Percentiles rank a stretch among this genome's conserved stretches.
Evolutionary conservation across 2,113 vertebrate species (phyloP).

Genomic region (Percopsis transmontana): DNA sequence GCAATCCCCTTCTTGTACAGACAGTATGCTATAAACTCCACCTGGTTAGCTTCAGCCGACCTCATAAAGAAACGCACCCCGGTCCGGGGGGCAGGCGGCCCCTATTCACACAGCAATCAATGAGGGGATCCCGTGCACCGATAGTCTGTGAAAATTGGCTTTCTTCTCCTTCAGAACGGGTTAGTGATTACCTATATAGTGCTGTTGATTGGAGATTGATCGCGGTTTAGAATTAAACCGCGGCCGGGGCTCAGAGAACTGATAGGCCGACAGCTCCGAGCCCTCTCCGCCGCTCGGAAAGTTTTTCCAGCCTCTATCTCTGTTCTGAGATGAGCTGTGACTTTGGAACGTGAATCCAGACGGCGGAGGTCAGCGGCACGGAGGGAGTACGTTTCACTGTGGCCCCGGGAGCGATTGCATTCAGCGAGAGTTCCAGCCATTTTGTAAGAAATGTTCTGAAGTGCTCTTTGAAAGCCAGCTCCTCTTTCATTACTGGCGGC

Average conservation of each 20-base stretch:
- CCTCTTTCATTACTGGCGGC: conserved; percentile 57
- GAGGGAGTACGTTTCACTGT: conserved; percentile 46
- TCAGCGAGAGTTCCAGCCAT: conserved; percentile 40
- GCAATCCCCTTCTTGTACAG: too few species aligned
- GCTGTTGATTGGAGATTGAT: conserved; percentile 75
- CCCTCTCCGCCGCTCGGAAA: neutral
- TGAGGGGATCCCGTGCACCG: conserved; percentile 56
- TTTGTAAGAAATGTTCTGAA: conserved; percentile 54
- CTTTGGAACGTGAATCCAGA: conserved; percentile 37
- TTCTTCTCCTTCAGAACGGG: conserved; percentile 62
- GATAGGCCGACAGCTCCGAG: conserved; percentile 20
- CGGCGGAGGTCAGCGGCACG: conserved; percentile 39
- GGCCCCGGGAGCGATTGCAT: conserved; percentile 54
- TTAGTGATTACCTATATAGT: conserved; percentile 65
- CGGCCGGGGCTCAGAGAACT: conserved; percentile 24
- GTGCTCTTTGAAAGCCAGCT: conserved; percentile 57
- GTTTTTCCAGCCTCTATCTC: conserved; percentile 4
- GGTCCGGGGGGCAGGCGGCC: conserved; percentile 20
- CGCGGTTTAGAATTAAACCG: conserved; percentile 63
- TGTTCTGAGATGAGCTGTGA: conserved; percentile 40
- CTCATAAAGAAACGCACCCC: conserved; percentile 62
- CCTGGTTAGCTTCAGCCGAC: conserved; percentile 22
- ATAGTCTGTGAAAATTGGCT: conserved; percentile 63
- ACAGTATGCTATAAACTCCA: neutral
- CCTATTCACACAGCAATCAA: conserved; percentile 65